These are phyloP conservation scores for Melanerpes aurifrons DNA, from an alignment of 2,113 vertebrate species.

Conservation along the genomic window DNA sequence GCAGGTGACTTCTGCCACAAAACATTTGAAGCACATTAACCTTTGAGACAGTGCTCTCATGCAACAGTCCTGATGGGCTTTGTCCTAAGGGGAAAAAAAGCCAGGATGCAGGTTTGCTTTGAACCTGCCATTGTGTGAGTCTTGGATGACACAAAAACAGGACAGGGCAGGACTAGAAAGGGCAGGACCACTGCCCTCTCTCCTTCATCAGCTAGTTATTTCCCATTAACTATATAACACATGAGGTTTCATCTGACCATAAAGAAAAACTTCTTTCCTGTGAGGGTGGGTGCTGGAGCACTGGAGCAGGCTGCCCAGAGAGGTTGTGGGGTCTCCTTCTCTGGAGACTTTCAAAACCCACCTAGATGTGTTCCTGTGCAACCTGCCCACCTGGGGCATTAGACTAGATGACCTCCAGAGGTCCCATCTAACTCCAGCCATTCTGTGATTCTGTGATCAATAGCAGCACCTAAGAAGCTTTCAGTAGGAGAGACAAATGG, in stretches of 20 bases:
- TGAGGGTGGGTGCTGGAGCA: too few relatives aligned
- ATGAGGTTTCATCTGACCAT: too few relatives aligned
- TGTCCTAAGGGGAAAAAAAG: not conserved
- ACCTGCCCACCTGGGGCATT: too few relatives aligned
- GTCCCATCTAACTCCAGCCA: too few relatives aligned
- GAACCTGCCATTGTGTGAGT: rapidly evolving
- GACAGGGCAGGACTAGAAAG: not conserved
- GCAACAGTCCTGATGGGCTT: rapidly evolving
- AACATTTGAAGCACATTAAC: rapidly evolving
- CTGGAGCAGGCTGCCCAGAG: too few relatives aligned
- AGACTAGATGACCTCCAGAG: too few relatives aligned
- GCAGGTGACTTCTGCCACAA: not conserved
- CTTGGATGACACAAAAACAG: not conserved
- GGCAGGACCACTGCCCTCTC: not conserved
- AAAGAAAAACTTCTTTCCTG: too few relatives aligned
- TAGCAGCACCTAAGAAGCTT: not conserved
- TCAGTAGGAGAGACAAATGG: not conserved
- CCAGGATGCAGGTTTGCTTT: not conserved
- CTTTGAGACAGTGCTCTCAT: rapidly evolving
- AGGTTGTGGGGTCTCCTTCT: too few relatives aligned
- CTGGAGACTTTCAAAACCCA: too few relatives aligned
- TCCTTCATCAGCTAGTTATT: too few relatives aligned
- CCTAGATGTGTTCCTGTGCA: too few relatives aligned
- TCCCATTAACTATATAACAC: too few relatives aligned
- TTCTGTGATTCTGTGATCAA: not conserved